Evolutionary conservation across 1,140 invertebrate genomes (phyloP).

Genomic region (Zelostemma sp.): DNA sequence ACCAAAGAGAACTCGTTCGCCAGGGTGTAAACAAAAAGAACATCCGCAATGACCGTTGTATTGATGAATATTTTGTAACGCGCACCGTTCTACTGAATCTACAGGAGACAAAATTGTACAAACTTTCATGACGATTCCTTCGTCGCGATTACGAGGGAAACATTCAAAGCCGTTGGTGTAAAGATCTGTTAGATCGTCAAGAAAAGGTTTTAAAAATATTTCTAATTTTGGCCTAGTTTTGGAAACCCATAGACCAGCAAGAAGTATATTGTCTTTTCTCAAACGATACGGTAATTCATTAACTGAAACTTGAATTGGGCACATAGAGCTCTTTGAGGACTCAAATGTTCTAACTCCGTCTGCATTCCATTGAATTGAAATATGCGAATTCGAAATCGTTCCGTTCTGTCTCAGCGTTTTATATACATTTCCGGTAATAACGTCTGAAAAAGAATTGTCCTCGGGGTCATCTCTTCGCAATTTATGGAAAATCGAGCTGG

Average conservation of each 20-base stretch:
- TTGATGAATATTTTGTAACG: constrained; percentile 29
- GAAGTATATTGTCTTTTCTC: constrained; percentile 31
- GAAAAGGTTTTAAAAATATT: constrained; percentile 26
- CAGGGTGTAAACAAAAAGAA: constrained; percentile 18
- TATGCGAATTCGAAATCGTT: constrained; percentile 5
- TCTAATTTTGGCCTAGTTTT: constrained; percentile 21
- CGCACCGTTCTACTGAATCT: constrained; percentile 27
- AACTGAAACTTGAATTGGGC: constrained; percentile 12
- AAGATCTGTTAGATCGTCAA: constrained; percentile 31
- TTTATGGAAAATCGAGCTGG: neutral
- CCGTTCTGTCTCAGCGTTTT: neutral
- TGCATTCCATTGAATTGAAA: constrained; percentile 27
- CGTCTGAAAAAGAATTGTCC: constrained; percentile 1
- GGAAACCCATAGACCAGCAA: constrained; percentile 26
- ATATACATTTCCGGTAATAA: constrained; percentile 2
- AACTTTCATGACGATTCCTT: constrained; percentile 20
- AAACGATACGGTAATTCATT: constrained; percentile 29
- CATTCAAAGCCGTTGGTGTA: constrained; percentile 21
- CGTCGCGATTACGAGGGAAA: neutral
- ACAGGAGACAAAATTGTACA: constrained; percentile 19
- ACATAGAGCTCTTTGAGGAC: constrained; percentile 12
- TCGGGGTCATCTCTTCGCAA: neutral
- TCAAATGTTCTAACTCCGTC: constrained; percentile 22
- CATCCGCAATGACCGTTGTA: constrained; percentile 26
- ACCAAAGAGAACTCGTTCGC: constrained; percentile 5